Conservation (phyloP, 2,888 invertebrate species). For the Lamproptera curius region DNA sequence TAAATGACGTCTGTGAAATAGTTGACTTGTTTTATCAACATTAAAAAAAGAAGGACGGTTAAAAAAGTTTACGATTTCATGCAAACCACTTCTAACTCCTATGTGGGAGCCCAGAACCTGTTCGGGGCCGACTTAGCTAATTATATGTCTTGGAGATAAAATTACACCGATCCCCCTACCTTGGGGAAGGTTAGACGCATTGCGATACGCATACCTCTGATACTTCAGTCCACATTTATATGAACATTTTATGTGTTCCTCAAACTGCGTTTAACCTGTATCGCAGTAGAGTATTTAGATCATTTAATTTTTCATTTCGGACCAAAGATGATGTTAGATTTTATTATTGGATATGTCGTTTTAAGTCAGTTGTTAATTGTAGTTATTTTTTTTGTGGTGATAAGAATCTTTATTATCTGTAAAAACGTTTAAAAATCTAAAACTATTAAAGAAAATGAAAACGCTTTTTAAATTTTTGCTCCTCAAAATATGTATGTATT, state of each 20-base stretch:
- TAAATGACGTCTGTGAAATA: constrained; percentile 7
- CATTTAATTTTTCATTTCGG: too few species aligned
- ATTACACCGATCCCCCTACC: constrained; percentile 1
- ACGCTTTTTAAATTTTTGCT: too few species aligned
- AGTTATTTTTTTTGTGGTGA: background rate
- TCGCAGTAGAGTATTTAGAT: too few species aligned
- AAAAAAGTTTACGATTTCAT: constrained; percentile 14
- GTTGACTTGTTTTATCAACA: constrained; percentile 11
- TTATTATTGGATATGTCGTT: background rate
- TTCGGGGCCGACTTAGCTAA: background rate
- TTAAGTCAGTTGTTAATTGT: background rate
- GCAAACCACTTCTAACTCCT: background rate
- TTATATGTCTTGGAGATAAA: constrained; percentile 5
- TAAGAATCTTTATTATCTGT: too few species aligned
- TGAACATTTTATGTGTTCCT: too few species aligned
- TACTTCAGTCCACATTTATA: too few species aligned
- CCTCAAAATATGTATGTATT: too few species aligned
- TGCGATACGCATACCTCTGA: background rate
- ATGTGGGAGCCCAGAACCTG: constrained; percentile 3
- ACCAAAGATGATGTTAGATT: too few species aligned
- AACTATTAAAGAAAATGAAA: too few species aligned
- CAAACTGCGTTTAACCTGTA: too few species aligned
- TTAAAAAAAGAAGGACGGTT: constrained; percentile 5
- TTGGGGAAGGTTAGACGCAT: background rate
- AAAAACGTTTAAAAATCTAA: too few species aligned